phyloP scores from a whole-genome alignment of 30 jellyfish, hydroid and myxozoan genomes.

The Aurelia aurita complex sp. Pacific region DNA sequence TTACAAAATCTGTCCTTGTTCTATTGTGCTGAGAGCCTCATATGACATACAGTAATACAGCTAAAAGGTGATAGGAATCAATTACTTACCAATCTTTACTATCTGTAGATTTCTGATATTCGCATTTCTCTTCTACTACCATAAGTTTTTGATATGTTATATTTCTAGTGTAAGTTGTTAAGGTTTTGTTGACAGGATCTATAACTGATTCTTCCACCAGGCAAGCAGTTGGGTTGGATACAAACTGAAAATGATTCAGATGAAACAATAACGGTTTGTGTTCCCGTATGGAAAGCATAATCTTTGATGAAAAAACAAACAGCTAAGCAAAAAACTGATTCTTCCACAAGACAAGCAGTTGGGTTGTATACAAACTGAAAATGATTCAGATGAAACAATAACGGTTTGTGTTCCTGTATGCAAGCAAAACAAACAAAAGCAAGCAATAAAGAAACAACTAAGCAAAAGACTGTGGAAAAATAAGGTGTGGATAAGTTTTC shows the following conservation, averaged over 20 bases:
- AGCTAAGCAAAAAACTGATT: constrained; percentile 26
- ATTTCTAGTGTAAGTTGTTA: constrained; percentile 86
- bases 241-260: constrained; percentile 45
- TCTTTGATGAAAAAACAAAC: background rate
- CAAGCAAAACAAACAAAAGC: background rate
- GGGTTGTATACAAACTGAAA: constrained; percentile 73
- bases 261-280: background rate
- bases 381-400: background rate
- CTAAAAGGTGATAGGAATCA: background rate
- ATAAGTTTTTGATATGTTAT: constrained; percentile 59
- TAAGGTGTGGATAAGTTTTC: no score
- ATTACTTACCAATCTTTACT: constrained; percentile 78
- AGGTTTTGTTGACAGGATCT: constrained; percentile 71
- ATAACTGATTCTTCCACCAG: constrained; percentile 87
- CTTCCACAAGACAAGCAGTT: constrained; percentile 91
- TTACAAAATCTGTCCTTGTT: no score
- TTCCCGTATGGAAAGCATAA: background rate
- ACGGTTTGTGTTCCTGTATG: background rate
- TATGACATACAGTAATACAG: background rate
- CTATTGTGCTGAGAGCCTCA: background rate
- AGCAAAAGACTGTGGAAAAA: background rate
- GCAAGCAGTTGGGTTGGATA: constrained; percentile 80
- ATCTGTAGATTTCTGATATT: constrained; percentile 62
- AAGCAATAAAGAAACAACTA: no score
- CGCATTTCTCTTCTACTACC: constrained; percentile 86